A percentile compares a stretch with the other conserved stretches of the same genome.
Conservation (phyloP, 2,888 invertebrate species). For the Lasioglossum oenotherae region DNA sequence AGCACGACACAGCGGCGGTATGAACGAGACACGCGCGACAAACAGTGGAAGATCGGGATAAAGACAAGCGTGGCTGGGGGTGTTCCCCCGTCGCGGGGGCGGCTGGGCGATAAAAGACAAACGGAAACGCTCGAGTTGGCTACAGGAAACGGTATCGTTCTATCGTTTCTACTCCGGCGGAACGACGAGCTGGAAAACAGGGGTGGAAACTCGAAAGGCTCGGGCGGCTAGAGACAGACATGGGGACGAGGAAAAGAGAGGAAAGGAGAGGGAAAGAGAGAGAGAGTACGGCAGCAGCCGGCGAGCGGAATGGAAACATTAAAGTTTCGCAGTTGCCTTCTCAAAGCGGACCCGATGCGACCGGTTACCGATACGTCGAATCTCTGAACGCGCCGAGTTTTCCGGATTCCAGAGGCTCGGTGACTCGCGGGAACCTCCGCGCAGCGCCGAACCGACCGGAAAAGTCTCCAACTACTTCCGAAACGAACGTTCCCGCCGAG, state of each 20-base stretch:
- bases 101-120: conserved; percentile 16
- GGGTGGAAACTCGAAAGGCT: conserved; percentile 38
- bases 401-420: not conserved
- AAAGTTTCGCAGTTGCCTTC: conserved; percentile 50
- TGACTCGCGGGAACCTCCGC: not conserved
- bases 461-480: not conserved
- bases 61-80: not conserved
- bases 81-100: not conserved
- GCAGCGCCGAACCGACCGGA: not conserved
- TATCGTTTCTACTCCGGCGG: conserved; percentile 55
- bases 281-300: not conserved
- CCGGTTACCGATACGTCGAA: conserved; percentile 53
- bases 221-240: not conserved
- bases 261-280: conserved; percentile 24
- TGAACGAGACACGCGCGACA: conserved; percentile 1
- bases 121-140: conserved; percentile 11
- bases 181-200: conserved; percentile 50
- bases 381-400: not conserved
- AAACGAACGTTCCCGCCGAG: not conserved
- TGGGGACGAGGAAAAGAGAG: not conserved
- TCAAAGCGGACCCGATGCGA: conserved; percentile 34
- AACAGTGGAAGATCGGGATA: not conserved
- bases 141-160: conserved; percentile 44
- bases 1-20: not conserved
- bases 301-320: conserved; percentile 54